A percentile compares a stretch with the other conserved stretches of the same genome.
Evolutionary conservation across 1,140 invertebrate genomes (phyloP).

Genomic region (Drosophila prosaltans): DNA sequence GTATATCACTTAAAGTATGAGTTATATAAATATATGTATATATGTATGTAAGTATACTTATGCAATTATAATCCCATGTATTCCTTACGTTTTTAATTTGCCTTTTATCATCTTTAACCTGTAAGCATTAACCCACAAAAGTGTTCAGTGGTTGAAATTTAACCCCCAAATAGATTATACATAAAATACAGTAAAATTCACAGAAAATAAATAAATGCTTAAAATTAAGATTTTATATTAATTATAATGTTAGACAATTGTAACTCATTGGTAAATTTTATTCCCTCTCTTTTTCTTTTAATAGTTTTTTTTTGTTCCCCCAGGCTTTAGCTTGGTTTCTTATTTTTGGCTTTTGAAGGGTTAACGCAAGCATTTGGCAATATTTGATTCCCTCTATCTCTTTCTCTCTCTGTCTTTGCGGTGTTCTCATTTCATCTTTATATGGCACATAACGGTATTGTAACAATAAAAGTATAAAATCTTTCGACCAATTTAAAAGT

Average conservation of each 20-base stretch:
- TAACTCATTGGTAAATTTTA: too few relatives aligned
- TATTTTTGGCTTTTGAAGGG: not conserved
- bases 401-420: not conserved
- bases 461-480: conserved; percentile 15
- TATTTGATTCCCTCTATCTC: not conserved
- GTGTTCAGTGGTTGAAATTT: not conserved
- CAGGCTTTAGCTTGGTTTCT: not conserved
- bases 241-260: too few relatives aligned
- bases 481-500: conserved; percentile 27
- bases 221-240: too few relatives aligned
- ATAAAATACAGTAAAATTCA: too few relatives aligned
- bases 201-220: too few relatives aligned
- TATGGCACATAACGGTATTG: conserved; percentile 42
- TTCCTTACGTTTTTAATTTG: not conserved
- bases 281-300: too few relatives aligned
- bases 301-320: too few relatives aligned
- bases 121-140: not conserved
- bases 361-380: not conserved
- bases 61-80: not conserved
- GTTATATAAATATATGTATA: not conserved
- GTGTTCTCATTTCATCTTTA: conserved; percentile 22
- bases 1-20: too few relatives aligned
- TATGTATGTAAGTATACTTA: too few relatives aligned
- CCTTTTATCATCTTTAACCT: not conserved
- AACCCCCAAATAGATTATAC: too few relatives aligned